These are phyloP conservation scores for Ochotona curzoniae DNA, from an alignment of 2,113 vertebrate genomes.

Conservation along the genomic window DNA sequence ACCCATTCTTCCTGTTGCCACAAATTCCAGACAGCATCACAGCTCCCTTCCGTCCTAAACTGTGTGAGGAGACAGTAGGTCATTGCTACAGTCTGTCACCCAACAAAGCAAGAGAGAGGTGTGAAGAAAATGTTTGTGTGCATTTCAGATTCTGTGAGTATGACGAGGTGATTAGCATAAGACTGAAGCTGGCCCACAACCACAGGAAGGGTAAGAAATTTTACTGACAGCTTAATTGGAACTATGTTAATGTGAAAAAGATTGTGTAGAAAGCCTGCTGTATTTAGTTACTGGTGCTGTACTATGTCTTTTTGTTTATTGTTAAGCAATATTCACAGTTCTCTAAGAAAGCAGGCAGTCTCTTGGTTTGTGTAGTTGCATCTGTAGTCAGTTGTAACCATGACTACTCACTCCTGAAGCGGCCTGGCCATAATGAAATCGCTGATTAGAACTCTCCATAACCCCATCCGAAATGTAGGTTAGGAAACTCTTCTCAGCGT, in stretches of 20 bases:
- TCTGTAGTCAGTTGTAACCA: conserved; percentile 33
- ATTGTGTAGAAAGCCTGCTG: conserved; percentile 63
- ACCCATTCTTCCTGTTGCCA: conserved; percentile 88
- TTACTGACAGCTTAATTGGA: conserved; percentile 74
- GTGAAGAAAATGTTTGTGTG: conserved; percentile 80
- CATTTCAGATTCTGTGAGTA: conserved; percentile 55
- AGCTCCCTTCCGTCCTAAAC: conserved; percentile 75
- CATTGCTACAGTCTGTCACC: conserved; percentile 14
- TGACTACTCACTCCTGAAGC: not conserved
- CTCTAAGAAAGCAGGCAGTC: conserved; percentile 46
- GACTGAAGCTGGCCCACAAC: conserved; percentile 52
- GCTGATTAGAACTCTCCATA: conserved; percentile 53
- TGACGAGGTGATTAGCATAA: conserved; percentile 76
- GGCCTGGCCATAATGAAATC: conserved; percentile 27
- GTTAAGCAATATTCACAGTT: conserved; percentile 66
- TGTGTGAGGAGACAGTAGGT: conserved; percentile 76
- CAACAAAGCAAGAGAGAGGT: conserved; percentile 77
- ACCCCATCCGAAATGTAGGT: not conserved
- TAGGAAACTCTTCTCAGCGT: conserved; percentile 64
- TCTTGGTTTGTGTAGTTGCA: not conserved
- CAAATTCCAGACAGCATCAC: conserved; percentile 81
- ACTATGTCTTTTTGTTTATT: conserved; percentile 42
- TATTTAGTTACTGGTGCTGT: conserved; percentile 48
- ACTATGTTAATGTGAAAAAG: conserved; percentile 67
- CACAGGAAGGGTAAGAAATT: conserved; percentile 67